phyloP scores from a whole-genome alignment of 2,113 vertebrate genomes.

The Nibea coibor region DNA sequence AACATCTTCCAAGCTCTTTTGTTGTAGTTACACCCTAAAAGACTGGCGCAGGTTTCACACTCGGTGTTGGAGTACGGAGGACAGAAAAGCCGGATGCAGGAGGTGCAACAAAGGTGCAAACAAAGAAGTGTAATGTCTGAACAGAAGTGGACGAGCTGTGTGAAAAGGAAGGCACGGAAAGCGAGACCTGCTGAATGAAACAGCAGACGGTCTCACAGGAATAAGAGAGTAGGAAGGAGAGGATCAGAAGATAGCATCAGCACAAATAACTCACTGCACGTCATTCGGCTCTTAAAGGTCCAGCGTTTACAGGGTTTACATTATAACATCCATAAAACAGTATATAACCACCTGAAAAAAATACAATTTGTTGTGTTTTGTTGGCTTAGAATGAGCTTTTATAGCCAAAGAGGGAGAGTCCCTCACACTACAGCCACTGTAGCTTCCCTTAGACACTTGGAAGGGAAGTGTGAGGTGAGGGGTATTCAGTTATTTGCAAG shows the following conservation, averaged over 20 bases:
- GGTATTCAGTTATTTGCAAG: too few species aligned
- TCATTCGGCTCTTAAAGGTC: constrained; percentile 34
- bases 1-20: constrained; percentile 37
- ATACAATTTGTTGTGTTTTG: too few species aligned
- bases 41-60: constrained; percentile 27
- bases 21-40: constrained; percentile 40
- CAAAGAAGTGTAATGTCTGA: constrained; percentile 65
- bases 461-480: too few species aligned
- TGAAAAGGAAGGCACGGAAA: constrained; percentile 30
- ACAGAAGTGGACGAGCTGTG: constrained; percentile 24
- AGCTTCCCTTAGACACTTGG: too few species aligned
- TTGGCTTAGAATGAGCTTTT: too few species aligned
- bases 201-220: constrained; percentile 14
- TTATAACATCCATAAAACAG: too few species aligned
- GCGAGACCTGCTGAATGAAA: constrained; percentile 3
- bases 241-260: constrained; percentile 55
- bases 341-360: too few species aligned
- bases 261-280: constrained; percentile 57
- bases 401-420: too few species aligned
- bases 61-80: not conserved
- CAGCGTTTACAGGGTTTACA: too few species aligned
- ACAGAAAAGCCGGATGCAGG: constrained; percentile 21
- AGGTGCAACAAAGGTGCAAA: constrained; percentile 66
- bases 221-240: constrained; percentile 3
- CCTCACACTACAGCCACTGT: too few species aligned